Base-by-base conservation (phyloP, 2,113 vertebrate genomes). In the human (Homo sapiens) region DNA sequence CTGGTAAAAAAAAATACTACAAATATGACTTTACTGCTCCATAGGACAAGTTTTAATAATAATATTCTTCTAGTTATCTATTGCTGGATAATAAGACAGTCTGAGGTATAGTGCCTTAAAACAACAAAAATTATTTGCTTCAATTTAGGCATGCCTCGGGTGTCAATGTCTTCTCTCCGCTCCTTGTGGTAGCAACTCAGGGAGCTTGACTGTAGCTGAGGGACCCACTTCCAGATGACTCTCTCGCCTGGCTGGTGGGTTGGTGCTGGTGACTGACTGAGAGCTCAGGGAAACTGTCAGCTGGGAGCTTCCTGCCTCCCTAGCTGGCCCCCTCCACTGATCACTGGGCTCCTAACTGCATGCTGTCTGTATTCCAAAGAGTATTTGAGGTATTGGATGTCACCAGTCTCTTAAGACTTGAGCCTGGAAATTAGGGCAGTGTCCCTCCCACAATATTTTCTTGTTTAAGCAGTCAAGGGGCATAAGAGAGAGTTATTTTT, bases 341-440 rank as follows among this genome's bases (percentile, higher is more conserved):
- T 22, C 35, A 11, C 1, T n/a, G 2, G 64, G 35, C 50, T 94
- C 78, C 61, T 38, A 17, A 35, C 2, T 30, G 9, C 18, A 0
- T 10, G 43, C 45, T 73, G 4, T 73, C 25, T 79, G 38, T 20
- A 17, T 72, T 66, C 45, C 73, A 66, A n/a, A 59, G 55, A 55
- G 32, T 8, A 61, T 61, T 27, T 5, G 25, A 70, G 40, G 68
- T 27, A 8, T 27, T 1, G 30, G 68, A 40, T 18, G 45, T 38
- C 35, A 35, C 48, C 48, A 8, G 48, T 61, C 72, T 52, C 89
- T 43, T 32, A 70, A 48, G 18, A 27, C 40, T 25, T 2, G 8
- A 90, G 85, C 32, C 68, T 94, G 35, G 55, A 87, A 79, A 79
- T 86, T 55, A 38, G 23, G 35, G 30, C 59, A 59, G 52, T 32